Evolutionary conservation across 2,888 invertebrate genomes (phyloP).

Genomic region (Pyrrhosoma nymphula): DNA sequence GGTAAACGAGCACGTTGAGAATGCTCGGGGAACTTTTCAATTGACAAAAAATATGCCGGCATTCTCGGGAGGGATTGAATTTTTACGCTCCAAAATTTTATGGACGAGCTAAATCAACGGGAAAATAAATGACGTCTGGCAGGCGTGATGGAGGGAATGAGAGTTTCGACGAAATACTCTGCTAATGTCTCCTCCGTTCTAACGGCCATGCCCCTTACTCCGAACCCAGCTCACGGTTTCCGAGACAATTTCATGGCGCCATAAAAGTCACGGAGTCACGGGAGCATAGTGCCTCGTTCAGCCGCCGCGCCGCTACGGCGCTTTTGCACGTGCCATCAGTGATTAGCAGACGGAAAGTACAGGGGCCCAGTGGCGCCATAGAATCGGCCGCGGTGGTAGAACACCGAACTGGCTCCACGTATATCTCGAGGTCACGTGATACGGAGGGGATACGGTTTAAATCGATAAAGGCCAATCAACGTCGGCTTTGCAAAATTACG

Average conservation of each 20-base stretch:
- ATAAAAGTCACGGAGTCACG: neutral
- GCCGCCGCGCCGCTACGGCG: neutral
- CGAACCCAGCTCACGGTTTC: neutral
- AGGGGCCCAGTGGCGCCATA: neutral
- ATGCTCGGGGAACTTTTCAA: neutral
- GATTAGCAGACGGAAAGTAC: neutral
- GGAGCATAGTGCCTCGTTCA: neutral
- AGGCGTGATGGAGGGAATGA: constrained; percentile 11
- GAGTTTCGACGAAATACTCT: constrained; percentile 1
- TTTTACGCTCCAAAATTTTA: neutral
- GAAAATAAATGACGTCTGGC: neutral
- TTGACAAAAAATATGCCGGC: neutral
- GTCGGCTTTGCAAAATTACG: neutral
- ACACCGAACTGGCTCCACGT: neutral
- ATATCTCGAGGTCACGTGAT: neutral
- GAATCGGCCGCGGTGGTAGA: neutral
- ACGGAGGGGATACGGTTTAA: neutral
- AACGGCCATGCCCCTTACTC: neutral
- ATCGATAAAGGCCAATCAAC: neutral
- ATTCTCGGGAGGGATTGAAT: constrained; percentile 2
- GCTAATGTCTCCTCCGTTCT: constrained; percentile 9
- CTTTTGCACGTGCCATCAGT: neutral
- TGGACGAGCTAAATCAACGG: neutral
- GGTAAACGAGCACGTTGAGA: neutral
- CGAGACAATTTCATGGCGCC: constrained; percentile 18